phyloP scores from a whole-genome alignment of 2,888 invertebrate genomes.

The Cordilura impudica region DNA sequence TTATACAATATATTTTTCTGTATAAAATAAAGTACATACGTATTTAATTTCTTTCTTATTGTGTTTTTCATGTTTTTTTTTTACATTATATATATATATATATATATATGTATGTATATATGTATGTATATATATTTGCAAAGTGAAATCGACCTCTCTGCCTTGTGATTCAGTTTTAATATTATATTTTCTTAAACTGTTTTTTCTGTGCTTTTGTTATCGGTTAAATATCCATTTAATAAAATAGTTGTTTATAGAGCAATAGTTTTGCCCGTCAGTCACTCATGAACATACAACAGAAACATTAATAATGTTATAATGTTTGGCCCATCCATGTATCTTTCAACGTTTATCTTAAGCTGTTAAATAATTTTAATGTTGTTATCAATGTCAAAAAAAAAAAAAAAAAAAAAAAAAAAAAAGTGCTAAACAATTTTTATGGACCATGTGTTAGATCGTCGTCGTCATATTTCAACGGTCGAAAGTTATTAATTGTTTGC shows the following conservation, averaged over 20 bases:
- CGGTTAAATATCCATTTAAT: constrained; percentile 24
- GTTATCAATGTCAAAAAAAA: constrained; percentile 35
- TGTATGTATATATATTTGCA: constrained; percentile 47
- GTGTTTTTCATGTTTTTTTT: constrained; percentile 10
- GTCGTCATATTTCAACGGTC: constrained; percentile 10
- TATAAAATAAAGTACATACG: constrained; percentile 37
- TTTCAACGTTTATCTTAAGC: background rate
- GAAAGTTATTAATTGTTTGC: no score
- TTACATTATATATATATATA: constrained; percentile 29
- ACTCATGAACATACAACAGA: constrained; percentile 3
- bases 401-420: constrained; percentile 4
- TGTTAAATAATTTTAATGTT: background rate
- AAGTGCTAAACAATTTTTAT: background rate
- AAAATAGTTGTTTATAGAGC: constrained; percentile 37
- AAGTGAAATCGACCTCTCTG: constrained; percentile 60
- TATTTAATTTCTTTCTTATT: constrained; percentile 50
- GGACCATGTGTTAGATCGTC: constrained; percentile 21
- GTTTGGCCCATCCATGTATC: constrained; percentile 1
- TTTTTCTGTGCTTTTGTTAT: constrained; percentile 39
- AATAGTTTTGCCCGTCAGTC: constrained; percentile 51
- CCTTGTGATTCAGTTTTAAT: constrained; percentile 12
- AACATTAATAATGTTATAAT: constrained; percentile 5
- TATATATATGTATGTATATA: constrained; percentile 41
- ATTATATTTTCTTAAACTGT: background rate
- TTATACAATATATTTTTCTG: background rate